phyloP scores from a whole-genome alignment of 1,140 invertebrate species.

The Anastrepha ludens region DNA sequence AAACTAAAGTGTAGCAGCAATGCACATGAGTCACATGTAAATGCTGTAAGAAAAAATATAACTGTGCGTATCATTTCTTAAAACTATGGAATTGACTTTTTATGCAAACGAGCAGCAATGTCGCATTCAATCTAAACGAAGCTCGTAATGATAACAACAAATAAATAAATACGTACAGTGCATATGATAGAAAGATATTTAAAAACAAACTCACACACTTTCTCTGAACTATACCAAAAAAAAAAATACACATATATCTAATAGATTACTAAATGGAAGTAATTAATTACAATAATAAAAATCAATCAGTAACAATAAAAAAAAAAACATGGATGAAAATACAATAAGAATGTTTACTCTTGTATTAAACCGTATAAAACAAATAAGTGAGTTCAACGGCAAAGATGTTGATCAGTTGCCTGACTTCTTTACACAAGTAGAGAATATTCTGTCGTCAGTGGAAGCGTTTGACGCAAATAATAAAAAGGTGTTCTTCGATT shows the following conservation, averaged over 20 bases:
- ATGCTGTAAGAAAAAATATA: background rate
- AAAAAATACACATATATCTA: background rate
- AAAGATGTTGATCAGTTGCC: no score
- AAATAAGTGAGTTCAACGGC: no score
- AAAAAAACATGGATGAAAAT: no score
- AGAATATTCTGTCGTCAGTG: no score
- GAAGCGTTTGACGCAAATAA: no score
- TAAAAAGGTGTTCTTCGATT: no score
- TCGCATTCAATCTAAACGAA: background rate
- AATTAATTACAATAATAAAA: no score
- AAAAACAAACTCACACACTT: background rate
- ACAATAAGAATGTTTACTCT: no score
- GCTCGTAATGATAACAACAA: background rate
- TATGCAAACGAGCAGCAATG: background rate
- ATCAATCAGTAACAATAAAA: no score
- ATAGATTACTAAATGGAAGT: constrained; percentile 9
- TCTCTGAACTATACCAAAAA: background rate
- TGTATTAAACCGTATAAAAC: no score
- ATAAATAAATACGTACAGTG: background rate
- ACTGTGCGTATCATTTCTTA: background rate
- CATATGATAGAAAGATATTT: background rate
- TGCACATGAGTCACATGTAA: background rate
- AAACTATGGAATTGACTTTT: background rate
- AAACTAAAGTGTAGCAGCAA: background rate
- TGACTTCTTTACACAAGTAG: no score